Evolutionary conservation across 1,140 invertebrate species (phyloP).

Genomic region (Charaxes varanes): DNA sequence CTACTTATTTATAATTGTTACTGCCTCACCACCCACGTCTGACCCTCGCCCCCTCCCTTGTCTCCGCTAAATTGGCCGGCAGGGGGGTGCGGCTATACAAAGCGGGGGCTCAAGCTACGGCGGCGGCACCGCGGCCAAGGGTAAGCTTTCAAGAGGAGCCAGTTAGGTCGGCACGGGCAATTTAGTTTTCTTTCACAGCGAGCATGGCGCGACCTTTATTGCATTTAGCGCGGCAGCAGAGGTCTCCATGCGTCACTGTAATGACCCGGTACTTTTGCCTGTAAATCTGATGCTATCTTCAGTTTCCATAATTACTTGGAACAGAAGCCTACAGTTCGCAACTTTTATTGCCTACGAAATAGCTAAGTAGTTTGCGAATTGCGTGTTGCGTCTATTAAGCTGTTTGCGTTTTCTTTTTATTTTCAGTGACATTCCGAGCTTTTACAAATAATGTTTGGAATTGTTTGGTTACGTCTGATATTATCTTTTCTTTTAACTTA

Average conservation of each 20-base stretch:
- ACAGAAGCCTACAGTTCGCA: constrained; percentile 16
- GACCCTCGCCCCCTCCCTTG: constrained; percentile 30
- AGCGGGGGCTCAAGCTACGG: constrained; percentile 25
- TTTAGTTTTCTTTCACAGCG: constrained; percentile 68
- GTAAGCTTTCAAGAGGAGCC: constrained; percentile 52
- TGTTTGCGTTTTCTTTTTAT: constrained; percentile 8
- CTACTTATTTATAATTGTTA: constrained; percentile 73
- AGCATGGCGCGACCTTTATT: constrained; percentile 60
- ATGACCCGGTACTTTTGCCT: constrained; percentile 30
- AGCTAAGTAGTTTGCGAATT: constrained; percentile 4
- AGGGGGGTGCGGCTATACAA: constrained; percentile 2
- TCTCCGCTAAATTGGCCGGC: constrained; percentile 14
- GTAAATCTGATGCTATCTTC: constrained; percentile 25
- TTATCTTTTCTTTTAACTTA: no score
- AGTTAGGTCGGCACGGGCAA: constrained; percentile 65
- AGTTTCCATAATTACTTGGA: constrained; percentile 31
- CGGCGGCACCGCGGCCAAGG: constrained; percentile 42
- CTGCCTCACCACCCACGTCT: constrained; percentile 36
- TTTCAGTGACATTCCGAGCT: constrained; percentile 5
- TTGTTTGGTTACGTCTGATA: no score
- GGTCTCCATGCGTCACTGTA: constrained; percentile 41
- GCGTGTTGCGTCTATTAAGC: constrained; percentile 10
- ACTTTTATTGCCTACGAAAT: constrained; percentile 12
- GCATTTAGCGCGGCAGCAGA: constrained; percentile 43
- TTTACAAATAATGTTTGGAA: no score